phyloP scores from a whole-genome alignment of 2,888 invertebrate species.

The Daptonema setosum region DNA sequence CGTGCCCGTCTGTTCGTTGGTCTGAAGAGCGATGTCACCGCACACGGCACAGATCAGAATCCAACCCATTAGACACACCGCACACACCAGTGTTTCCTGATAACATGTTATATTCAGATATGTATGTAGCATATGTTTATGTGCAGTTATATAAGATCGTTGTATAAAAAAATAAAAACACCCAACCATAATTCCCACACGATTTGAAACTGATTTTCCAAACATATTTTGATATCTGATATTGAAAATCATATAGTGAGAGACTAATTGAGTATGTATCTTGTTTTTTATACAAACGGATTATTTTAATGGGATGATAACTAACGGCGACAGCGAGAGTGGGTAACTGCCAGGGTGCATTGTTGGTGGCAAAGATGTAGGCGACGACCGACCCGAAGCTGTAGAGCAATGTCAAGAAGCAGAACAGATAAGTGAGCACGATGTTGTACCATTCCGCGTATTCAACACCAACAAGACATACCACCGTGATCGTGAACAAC shows the following conservation, averaged over 20 bases:
- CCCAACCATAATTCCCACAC: too few relatives aligned
- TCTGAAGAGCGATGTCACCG: not conserved
- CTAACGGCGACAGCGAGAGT: not conserved
- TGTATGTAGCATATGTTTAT: too few relatives aligned
- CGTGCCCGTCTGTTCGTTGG: not conserved
- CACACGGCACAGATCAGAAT: not conserved
- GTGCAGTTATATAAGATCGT: too few relatives aligned
- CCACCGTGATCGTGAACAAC: not conserved
- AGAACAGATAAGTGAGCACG: conserved; percentile 19
- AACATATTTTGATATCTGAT: too few relatives aligned
- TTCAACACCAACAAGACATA: not conserved
- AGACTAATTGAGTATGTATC: too few relatives aligned
- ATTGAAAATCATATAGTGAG: too few relatives aligned
- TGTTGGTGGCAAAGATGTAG: not conserved
- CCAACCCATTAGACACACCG: not conserved
- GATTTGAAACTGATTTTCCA: too few relatives aligned
- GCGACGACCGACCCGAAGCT: conserved; percentile 16
- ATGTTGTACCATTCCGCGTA: conserved; percentile 10
- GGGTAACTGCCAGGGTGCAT: not conserved
- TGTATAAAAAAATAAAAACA: too few relatives aligned
- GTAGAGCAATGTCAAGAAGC: conserved; percentile 18
- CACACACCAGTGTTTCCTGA: not conserved
- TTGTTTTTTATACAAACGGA: too few relatives aligned
- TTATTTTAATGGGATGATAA: too few relatives aligned
- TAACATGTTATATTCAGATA: too few relatives aligned